Base-by-base conservation (phyloP, 2,888 invertebrate genomes). In the Eupithecia dodoneata region DNA sequence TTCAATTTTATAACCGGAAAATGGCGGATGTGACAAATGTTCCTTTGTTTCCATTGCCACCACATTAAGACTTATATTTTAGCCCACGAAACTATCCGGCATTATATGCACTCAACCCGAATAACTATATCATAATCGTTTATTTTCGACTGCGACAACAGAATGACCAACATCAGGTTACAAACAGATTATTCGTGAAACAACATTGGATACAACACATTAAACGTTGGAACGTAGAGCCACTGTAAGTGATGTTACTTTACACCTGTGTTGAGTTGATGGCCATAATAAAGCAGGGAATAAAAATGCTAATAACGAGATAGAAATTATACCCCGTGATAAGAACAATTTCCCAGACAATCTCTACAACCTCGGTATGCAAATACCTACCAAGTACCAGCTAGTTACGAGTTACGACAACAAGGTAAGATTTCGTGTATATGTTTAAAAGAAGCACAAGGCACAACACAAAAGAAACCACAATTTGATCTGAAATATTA, bases 1-100 rank as follows among this genome's bases (percentile, higher is more conserved):
- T 90, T 90, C 86, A 90, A 88, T 92, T 88, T 87, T 84, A 84
- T 83, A 86, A 86, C 81, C 73, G 83, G 83, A 81, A 85, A 87
- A 86, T 83, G 83, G 79, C 82, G 73, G 73, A 63, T 63, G 63
- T 30, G 30, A 90, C 89, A 83, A 86, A 89, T 89, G 75, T 74
- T 71, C 59, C 70, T 72, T 78, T 78, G 79, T 79, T 78, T 80
- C 78, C 79, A 81, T 76, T 80, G 78, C 63, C 71, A 63, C 18
- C 63, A 18, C 59, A 30, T 63, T 63, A 12, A 2, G 30, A 63
- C 3, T 7, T 6, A 30, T 63, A 63, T 63, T 30, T 12, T 63
- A 2, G 30, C 30, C 1, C 63, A 63, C 63, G 30, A 63, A 63
- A 30, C 63, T 30, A 63, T 63, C 9, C 18, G 9, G 18, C 9